Conservation (phyloP, 2,113 vertebrate species). For the Rattus norvegicus region DNA sequence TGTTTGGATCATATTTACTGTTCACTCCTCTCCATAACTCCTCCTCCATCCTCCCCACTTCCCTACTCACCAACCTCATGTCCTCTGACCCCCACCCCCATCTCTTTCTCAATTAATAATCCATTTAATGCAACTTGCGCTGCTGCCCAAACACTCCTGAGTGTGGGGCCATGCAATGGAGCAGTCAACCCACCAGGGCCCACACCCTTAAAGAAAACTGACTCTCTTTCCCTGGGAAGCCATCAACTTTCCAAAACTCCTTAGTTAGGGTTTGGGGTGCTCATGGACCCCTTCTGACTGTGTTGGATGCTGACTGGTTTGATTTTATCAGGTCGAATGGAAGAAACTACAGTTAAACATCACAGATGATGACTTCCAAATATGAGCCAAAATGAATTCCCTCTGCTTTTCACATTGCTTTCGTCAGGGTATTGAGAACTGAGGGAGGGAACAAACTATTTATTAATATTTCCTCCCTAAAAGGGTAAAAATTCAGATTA, state of each 20-base stretch:
- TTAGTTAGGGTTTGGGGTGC: not conserved
- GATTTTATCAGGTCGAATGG: not conserved
- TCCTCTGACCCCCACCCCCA: too few species aligned
- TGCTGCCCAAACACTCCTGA: not conserved
- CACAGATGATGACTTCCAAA: not conserved
- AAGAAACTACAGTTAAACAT: not conserved
- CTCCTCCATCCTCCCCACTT: not conserved
- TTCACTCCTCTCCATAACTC: not conserved
- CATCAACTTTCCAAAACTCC: not conserved
- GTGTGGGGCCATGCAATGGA: not conserved
- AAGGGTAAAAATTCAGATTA: not conserved
- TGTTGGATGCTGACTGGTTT: not conserved
- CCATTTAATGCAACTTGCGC: not conserved
- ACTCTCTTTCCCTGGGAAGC: not conserved
- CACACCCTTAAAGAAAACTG: not conserved
- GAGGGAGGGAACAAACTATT: not conserved
- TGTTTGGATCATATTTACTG: not conserved
- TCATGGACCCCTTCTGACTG: not conserved
- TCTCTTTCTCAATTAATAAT: not conserved
- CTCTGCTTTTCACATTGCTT: not conserved
- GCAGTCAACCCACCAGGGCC: not conserved
- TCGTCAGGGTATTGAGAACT: not conserved
- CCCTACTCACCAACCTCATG: not conserved
- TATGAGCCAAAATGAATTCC: not conserved
- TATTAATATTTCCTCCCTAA: not conserved